Conservation (phyloP, 2,113 vertebrate species). For the Amblyopsis rosae region DNA sequence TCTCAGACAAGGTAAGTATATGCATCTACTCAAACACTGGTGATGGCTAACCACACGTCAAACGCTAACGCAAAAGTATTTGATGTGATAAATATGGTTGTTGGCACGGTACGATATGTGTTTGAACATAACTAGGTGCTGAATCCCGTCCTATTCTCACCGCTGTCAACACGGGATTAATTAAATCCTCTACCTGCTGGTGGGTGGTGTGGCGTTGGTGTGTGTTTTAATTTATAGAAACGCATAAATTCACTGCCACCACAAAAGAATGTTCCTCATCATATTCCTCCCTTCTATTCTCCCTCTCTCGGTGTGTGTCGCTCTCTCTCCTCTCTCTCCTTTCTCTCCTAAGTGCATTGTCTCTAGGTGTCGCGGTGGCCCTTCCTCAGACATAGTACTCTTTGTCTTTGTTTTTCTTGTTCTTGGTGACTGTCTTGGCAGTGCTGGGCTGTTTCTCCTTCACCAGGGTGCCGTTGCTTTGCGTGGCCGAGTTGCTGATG, state of each 20-base stretch:
- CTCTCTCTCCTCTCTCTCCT: constrained; percentile 45
- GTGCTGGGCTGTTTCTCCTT: constrained; percentile 86
- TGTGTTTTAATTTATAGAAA: constrained; percentile 18
- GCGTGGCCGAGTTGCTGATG: constrained; percentile 92
- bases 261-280: no score
- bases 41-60: constrained; percentile 34
- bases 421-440: constrained; percentile 87
- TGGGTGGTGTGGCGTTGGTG: no score
- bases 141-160: constrained; percentile 19
- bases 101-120: constrained; percentile 62
- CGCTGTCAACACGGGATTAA: neutral
- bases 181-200: neutral
- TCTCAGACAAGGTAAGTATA: constrained; percentile 25
- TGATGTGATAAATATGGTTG: constrained; percentile 11
- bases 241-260: neutral
- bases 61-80: constrained; percentile 16
- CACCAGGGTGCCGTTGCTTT: constrained; percentile 87
- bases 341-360: constrained; percentile 53
- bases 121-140: constrained; percentile 20
- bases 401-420: constrained; percentile 96
- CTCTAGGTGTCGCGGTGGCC: constrained; percentile 42
- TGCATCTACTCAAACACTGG: constrained; percentile 64
- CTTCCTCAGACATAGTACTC: constrained; percentile 91
- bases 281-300: constrained; percentile 26
- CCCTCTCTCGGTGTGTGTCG: constrained; percentile 22